Percentiles rank a stretch among this genome's conserved stretches.
Evolutionary conservation across 2,797 vertebrate species (phyloP).

Genomic region (Prionace glauca): DNA sequence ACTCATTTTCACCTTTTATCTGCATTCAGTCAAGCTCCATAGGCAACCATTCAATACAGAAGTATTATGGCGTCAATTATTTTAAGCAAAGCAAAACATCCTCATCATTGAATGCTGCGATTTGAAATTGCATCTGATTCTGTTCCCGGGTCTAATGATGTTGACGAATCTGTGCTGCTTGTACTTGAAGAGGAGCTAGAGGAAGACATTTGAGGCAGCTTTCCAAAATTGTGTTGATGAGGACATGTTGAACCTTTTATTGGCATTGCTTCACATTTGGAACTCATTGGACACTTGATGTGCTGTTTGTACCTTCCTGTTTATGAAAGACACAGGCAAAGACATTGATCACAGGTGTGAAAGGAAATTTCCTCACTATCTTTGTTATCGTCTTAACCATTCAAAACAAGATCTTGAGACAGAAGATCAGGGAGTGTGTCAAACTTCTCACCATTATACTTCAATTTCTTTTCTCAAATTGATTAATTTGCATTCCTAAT

Average conservation of each 20-base stretch:
- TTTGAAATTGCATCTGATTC: not conserved
- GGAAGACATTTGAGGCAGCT: not conserved
- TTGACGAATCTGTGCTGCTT: not conserved
- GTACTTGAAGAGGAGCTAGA: constrained; percentile 24
- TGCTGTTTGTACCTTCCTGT: not conserved
- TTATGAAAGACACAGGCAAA: not conserved
- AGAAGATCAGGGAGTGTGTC: not conserved
- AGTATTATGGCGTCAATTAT: not conserved
- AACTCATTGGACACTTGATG: not conserved
- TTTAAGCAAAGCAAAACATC: constrained; percentile 15
- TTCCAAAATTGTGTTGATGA: not conserved
- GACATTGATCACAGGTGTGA: not conserved
- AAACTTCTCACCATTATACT: not conserved
- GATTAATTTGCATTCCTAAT: not conserved
- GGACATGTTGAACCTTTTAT: not conserved
- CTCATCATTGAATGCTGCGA: not conserved
- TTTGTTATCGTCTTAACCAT: not conserved
- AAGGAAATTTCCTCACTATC: not conserved
- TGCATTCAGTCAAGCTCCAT: constrained; percentile 17
- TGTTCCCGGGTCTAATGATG: not conserved
- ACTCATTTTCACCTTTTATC: constrained; percentile 14
- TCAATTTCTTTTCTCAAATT: not conserved
- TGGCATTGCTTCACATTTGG: not conserved
- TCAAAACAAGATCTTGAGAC: too few species aligned
- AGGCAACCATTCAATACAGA: constrained; percentile 28